Evolutionary conservation across 2,797 vertebrate genomes (phyloP).

Genomic region (Sebastes diaconus): DNA sequence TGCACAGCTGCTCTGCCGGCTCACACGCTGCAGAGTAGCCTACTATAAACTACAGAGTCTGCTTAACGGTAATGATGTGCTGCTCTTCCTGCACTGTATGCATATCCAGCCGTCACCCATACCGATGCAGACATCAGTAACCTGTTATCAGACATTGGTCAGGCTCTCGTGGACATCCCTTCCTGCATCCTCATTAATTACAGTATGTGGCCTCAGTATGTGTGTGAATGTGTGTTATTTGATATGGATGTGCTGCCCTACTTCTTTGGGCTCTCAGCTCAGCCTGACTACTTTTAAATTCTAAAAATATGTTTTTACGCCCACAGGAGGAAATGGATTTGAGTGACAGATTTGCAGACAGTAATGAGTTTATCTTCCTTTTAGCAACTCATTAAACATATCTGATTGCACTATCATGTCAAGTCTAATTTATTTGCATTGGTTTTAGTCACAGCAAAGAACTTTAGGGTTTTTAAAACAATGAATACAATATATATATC

Average conservation of each 20-base stretch:
- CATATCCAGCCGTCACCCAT: not conserved
- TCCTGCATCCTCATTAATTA: constrained; percentile 7
- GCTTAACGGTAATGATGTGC: not conserved
- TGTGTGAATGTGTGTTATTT: constrained; percentile 15
- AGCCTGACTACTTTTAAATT: constrained; percentile 23
- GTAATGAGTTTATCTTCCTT: constrained; percentile 14
- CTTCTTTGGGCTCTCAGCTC: constrained; percentile 27
- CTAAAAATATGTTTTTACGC: constrained; percentile 40
- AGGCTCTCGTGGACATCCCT: not conserved
- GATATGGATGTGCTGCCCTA: constrained; percentile 32
- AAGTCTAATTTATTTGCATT: not conserved
- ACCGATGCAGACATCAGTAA: not conserved
- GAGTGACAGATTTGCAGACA: constrained; percentile 26
- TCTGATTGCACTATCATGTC: not conserved
- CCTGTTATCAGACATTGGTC: constrained; percentile 4
- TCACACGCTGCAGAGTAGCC: not conserved
- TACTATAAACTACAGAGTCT: not conserved
- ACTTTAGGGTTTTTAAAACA: not conserved
- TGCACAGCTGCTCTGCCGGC: constrained; percentile 24
- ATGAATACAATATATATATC: not conserved
- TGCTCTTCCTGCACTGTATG: not conserved
- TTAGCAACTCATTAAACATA: constrained; percentile 22
- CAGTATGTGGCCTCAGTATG: not conserved
- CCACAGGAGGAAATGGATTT: constrained; percentile 10
- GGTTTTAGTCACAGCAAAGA: not conserved